Base-by-base conservation (phyloP, 2,797 vertebrate species). In the Artibeus jamaicensis region DNA sequence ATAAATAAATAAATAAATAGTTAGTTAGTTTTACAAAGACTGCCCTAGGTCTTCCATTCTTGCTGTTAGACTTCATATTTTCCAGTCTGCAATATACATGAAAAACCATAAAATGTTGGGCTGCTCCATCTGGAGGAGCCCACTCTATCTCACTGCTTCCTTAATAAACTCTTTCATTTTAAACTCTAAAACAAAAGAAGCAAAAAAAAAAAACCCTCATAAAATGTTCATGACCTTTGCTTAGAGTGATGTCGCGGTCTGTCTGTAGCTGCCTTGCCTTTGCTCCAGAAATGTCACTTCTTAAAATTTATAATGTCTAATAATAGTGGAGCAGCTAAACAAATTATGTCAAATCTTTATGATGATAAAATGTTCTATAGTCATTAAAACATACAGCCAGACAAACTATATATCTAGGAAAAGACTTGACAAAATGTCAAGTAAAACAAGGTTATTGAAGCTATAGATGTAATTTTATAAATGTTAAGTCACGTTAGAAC, bases 201-300 rank as follows among this genome's bases (percentile, higher is more conserved):
- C 59, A 62, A 62, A 44, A n/a, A 65, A 67, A n/a, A n/a, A n/a
- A n/a, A n/a, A n/a, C n/a, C 15, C n/a, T 37, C 48, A 84, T 29
- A 91, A 57, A 65, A 94, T 16, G n/a, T 48, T 15, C 29, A 48
- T 62, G 46, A 73, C 9, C 2, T 86, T 57, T 62, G 37, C 8
- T 24, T 59, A 65, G 59, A 96, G 73, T 77, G 16, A 78, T 42
- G 12, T 73, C 19, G 74, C 39, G 9, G 16, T n/a, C 46, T 85
- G 42, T 42, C 46, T 62, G 53, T 42, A 42, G 39, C 62, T 59
- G 77, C 34, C 5, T 68, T 53, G 53, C 15, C 29, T 44, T 70
- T 67, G 24, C 34, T 89, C 74, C 74, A 93, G 68, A 96, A 90
- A 86, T 82, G 46, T 26, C 48, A 93, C 73, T 73, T 86, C 53